A percentile compares a stretch with the other conserved stretches of the same genome.
Conservation (phyloP, 2,113 vertebrate species). For the Leiothrix lutea region DNA sequence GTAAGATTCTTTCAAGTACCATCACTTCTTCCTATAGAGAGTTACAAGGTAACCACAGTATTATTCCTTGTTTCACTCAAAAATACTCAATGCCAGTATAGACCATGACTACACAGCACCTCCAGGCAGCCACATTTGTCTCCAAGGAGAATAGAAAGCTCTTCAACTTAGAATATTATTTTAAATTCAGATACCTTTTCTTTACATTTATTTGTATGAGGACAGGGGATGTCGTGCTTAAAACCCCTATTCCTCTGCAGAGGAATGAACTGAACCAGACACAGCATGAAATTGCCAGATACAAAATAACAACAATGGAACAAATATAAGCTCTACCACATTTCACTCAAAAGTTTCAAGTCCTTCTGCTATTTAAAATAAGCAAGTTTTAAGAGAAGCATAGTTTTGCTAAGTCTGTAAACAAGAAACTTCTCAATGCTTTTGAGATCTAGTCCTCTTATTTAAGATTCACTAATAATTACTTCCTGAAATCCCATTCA, state of each 20-base stretch:
- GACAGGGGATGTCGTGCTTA: background rate
- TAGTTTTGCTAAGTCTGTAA: background rate
- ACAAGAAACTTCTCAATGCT: background rate
- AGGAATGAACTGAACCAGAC: background rate
- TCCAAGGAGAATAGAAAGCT: background rate
- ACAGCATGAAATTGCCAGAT: background rate
- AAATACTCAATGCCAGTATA: background rate
- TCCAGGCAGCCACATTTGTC: background rate
- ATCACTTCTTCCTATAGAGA: conserved; percentile 92
- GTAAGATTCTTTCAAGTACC: conserved; percentile 95
- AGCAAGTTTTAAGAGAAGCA: background rate
- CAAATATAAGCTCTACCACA: background rate
- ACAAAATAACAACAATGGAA: background rate
- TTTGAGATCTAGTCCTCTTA: background rate
- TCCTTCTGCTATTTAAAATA: background rate
- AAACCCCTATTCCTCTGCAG: background rate
- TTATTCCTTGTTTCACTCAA: background rate
- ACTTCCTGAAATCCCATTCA: background rate
- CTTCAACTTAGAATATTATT: background rate
- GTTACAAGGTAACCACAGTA: background rate
- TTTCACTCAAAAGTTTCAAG: background rate
- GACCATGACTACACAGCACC: background rate
- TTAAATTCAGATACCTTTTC: background rate
- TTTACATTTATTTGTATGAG: background rate
- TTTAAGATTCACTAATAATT: background rate